Base-by-base conservation (phyloP, 2,888 invertebrate genomes). In the Pristionchus fissidentatus region DNA sequence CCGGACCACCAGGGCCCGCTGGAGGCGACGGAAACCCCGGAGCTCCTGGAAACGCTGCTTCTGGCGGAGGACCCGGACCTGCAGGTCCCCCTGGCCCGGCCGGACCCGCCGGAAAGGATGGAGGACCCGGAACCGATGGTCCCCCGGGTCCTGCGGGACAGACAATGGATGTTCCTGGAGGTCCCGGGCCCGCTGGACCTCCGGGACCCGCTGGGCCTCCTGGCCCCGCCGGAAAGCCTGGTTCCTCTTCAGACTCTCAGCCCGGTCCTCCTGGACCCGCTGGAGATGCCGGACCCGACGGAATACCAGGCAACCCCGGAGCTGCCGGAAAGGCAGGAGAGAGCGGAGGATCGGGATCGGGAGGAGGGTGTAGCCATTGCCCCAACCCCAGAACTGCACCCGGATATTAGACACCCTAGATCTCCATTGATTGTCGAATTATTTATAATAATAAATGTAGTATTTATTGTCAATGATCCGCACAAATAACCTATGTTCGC, bases 241-340 rank as follows among this genome's bases (percentile, higher is more conserved):
- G 80, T 32, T 7, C 62, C 8, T 60, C 60, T 0, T 29, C 22
- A 2, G 32, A 60, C 10, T 43, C 80, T 10, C 43, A 41, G 46
- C 80, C 80, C 62, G 80, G 80, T 32, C 80, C 80, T 26, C 80
- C 80, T 38, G 80, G 80, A 13, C 80, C 80, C 46, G 80, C 80
- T n/a, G 80, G 80, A 62, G 80, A 81, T 32, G 46, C 80, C n/a
- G 80, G 80, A 62, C 60, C 80, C 43, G 80, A 81, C 32, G 80
- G 80, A 1, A 43, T 62, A 0, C 80, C 80, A 15, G 80, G 80
- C 8, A 81, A 62, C 19, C 62, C 80, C 22, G 80, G 80, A 29
- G 60, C 26, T 0, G 22, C 80, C 4, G 80, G 80, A 43, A 32
- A 41, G 22, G 80, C 32, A 0, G 80, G 80, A 81, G 43, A 49